Base-by-base conservation (phyloP, 92 coral and sea anemone species). In the Metridium senile region DNA sequence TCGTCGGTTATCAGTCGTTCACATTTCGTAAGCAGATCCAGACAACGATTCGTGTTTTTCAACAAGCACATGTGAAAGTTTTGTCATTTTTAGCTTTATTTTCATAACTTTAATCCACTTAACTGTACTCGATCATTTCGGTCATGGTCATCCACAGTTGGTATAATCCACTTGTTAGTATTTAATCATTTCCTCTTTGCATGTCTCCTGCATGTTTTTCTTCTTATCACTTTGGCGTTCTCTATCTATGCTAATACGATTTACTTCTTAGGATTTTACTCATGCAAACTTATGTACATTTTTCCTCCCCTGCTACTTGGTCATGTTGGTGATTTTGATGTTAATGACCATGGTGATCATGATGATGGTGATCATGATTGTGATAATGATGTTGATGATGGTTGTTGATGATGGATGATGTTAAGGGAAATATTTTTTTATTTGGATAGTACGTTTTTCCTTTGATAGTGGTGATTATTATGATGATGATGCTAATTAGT, bases 401-500 rank as follows among this genome's bases (percentile, higher is more conserved):
- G 31, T 1, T 70, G 0, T 10, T 46, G 75, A 4, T 1, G 57
- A 30, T 66, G 71, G 6, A 26, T 20, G 46, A 2, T 13, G 0
- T 33, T n/a, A 29, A 9, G 20, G 68, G 19, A 29, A 33, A 7
- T 26, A 7, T 25, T 4, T 39, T 39, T 13, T 6, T 4, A 39
- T 39, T 39, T 39, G 6, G 49, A 39, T 39, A 39, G 49, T 39
- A 13, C 13, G 17, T 21, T 54, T 54, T 16, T 54, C 4, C 9
- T 54, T 6, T 19, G 33, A 45, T 39, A 13, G 16, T 68, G 73
- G 58, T 68, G 58, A 9, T 23, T 29, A 68, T 43, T 35, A 66
- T 66, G 52, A 30, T 66, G 71, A 16, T 18, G 30, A 19, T 33
- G 71, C 9, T 62, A n/a, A n/a, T n/a, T n/a, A n/a, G n/a, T n/a